Evolutionary conservation across 1,140 invertebrate genomes (phyloP).

Genomic region (Euwallacea fornicatus): DNA sequence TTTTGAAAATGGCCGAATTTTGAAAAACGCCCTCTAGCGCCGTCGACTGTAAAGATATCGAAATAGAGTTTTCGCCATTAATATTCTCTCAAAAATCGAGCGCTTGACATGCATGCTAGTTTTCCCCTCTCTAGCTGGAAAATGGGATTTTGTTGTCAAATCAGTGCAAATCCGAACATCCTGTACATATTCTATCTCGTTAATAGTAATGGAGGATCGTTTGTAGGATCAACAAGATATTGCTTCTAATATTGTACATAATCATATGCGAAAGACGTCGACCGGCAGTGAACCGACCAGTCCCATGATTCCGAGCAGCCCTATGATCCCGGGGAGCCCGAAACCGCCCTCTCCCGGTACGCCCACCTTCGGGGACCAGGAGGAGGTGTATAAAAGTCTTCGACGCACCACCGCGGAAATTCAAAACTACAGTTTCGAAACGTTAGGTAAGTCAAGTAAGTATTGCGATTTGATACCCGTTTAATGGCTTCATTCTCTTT

Average conservation of each 20-base stretch:
- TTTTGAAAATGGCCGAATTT: no score
- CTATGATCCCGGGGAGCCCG: slow-evolving; percentile 44
- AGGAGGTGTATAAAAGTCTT: slow-evolving; percentile 86
- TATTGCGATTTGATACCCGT: not conserved
- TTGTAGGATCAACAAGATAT: slow-evolving; percentile 73
- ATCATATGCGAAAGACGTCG: slow-evolving; percentile 71
- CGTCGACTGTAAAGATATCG: no score
- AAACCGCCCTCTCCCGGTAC: slow-evolving; percentile 55
- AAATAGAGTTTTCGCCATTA: no score
- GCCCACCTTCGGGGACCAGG: slow-evolving; percentile 68
- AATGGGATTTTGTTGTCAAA: no score
- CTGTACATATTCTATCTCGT: no score
- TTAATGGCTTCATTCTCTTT: no score
- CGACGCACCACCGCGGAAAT: slow-evolving; percentile 92
- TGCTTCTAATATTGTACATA: slow-evolving; percentile 81
- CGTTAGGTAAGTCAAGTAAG: slow-evolving; percentile 45
- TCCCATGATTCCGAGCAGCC: slow-evolving; percentile 51
- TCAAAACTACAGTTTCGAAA: slow-evolving; percentile 81
- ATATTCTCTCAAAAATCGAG: no score
- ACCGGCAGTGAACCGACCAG: slow-evolving; percentile 56
- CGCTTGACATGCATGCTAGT: no score
- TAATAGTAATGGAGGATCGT: no score
- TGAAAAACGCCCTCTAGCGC: no score
- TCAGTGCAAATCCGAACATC: no score
- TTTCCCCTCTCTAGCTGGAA: no score